A percentile compares a stretch with the other conserved stretches of the same genome.
Conservation (phyloP, 2,888 invertebrate species). For the Rhodophaea formosa region DNA sequence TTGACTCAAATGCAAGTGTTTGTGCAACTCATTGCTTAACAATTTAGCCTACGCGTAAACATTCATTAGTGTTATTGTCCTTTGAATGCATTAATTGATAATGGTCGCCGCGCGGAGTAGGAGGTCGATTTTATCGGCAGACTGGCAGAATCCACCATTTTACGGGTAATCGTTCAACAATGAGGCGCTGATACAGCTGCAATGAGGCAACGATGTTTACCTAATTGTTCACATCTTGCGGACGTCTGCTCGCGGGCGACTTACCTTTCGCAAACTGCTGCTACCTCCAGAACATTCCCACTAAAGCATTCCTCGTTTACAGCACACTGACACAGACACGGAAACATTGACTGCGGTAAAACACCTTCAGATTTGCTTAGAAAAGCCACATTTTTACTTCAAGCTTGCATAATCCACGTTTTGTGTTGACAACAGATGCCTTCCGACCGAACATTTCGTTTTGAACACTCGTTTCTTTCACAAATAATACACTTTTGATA, state of each 20-base stretch:
- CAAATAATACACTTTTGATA: slow-evolving; percentile 44
- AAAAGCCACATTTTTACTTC: slow-evolving; percentile 68
- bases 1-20: neutral
- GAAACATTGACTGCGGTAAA: slow-evolving; percentile 36
- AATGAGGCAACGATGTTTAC: slow-evolving; percentile 2
- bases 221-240: slow-evolving; percentile 6
- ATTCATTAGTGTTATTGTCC: neutral
- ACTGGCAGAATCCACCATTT: neutral
- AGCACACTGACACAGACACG: slow-evolving; percentile 32
- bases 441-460: slow-evolving; percentile 65
- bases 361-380: slow-evolving; percentile 66
- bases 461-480: slow-evolving; percentile 46
- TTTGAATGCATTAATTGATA: neutral
- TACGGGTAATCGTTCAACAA: neutral
- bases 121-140: no score
- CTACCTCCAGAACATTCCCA: slow-evolving; percentile 28
- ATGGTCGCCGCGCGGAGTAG: neutral
- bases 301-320: slow-evolving; percentile 15
- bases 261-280: slow-evolving; percentile 25
- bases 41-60: neutral
- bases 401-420: slow-evolving; percentile 78
- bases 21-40: slow-evolving; percentile 3
- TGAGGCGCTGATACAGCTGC: neutral
- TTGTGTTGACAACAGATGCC: slow-evolving; percentile 74
- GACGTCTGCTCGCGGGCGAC: slow-evolving; percentile 10